A percentile compares a stretch with the other conserved stretches of the same genome.
Evolutionary conservation across 2,888 invertebrate species (phyloP).

Genomic region (Osmoderma eremita): DNA sequence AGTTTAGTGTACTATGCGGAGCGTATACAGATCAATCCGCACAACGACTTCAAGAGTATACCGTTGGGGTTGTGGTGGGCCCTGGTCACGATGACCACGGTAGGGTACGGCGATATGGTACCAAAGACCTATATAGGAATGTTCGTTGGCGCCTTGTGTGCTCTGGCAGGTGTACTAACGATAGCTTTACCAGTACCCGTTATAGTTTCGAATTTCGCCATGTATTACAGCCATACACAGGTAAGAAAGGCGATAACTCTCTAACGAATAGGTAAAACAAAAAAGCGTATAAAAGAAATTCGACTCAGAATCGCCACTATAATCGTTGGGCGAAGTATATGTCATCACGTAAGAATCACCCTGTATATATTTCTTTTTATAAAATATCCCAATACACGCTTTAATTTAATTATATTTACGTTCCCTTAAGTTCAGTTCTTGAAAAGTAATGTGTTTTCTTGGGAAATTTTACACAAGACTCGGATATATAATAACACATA

Average conservation of each 20-base stretch:
- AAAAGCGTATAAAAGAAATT: too few species aligned
- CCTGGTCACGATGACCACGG: constrained; percentile 98
- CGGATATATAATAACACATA: too few species aligned
- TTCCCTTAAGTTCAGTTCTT: too few species aligned
- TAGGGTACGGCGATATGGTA: constrained; percentile 98
- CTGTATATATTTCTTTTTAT: too few species aligned
- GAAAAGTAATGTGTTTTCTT: too few species aligned
- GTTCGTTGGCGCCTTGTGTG: constrained; percentile 98
- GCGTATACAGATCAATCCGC: constrained; percentile 87
- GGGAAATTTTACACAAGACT: too few species aligned
- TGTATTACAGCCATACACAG: constrained; percentile 93
- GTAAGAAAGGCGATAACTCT: constrained; percentile 50
- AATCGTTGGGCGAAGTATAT: too few species aligned
- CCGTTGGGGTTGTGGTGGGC: constrained; percentile 99
- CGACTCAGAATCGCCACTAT: too few species aligned
- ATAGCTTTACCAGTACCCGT: constrained; percentile 99
- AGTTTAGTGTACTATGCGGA: constrained; percentile 98
- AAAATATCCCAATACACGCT: not conserved
- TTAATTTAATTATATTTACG: too few species aligned
- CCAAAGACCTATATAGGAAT: constrained; percentile 98
- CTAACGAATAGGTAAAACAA: too few species aligned
- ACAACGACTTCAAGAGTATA: constrained; percentile 98
- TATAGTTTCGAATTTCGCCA: constrained; percentile 98
- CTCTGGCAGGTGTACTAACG: constrained; percentile 97
- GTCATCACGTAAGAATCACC: too few species aligned